A percentile compares a stretch with the other conserved stretches of the same genome.
Conservation (phyloP, 2,888 invertebrate species). For the Arrhopalites spinosus region DNA sequence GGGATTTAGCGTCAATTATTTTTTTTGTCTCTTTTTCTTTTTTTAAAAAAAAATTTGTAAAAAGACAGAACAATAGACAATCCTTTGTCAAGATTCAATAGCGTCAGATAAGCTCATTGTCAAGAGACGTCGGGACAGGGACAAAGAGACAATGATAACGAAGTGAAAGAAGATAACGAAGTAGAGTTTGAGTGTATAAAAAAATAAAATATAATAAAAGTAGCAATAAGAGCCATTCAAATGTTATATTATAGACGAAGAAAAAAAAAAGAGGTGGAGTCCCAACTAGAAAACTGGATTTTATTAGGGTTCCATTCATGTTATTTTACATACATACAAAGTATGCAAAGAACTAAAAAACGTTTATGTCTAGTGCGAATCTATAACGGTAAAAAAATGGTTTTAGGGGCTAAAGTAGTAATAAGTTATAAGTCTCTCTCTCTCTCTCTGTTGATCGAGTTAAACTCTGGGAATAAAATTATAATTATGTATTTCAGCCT, state of each 20-base stretch:
- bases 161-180: neutral
- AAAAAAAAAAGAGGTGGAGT: too few relatives aligned
- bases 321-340: too few relatives aligned
- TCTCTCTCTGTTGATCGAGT: neutral
- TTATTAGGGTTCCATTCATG: too few relatives aligned
- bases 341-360: too few relatives aligned
- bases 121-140: neutral
- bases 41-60: slow-evolving; percentile 4
- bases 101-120: neutral
- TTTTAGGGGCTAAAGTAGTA: too few relatives aligned
- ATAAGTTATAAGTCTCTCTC: neutral
- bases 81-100: neutral
- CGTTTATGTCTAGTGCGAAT: slow-evolving; percentile 18
- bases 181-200: too few relatives aligned
- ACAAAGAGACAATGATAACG: slow-evolving; percentile 29
- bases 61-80: neutral
- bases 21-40: too few relatives aligned
- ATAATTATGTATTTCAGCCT: neutral
- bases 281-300: too few relatives aligned
- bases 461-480: neutral
- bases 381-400: slow-evolving; percentile 25
- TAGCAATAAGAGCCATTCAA: too few relatives aligned
- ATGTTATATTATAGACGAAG: too few relatives aligned
- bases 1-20: slow-evolving; percentile 18
- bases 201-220: too few relatives aligned